Conservation (phyloP, 2,888 invertebrate species). For the Scelioninae gen. 1 region DNA sequence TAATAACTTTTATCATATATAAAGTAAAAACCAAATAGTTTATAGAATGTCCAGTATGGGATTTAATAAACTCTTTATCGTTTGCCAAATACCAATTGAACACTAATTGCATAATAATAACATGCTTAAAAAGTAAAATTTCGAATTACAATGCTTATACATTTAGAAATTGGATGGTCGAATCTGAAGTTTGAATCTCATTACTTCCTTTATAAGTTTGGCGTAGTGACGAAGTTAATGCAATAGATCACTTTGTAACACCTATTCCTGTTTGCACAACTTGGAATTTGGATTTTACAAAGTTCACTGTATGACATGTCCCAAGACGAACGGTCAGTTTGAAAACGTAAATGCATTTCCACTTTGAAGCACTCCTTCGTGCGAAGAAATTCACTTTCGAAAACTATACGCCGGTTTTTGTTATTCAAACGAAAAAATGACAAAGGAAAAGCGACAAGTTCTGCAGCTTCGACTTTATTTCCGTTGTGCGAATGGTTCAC, state of each 20-base stretch:
- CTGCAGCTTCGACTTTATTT: slow-evolving; percentile 12
- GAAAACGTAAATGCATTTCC: slow-evolving; percentile 56
- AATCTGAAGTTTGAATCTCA: slow-evolving; percentile 42
- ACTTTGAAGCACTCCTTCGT: slow-evolving; percentile 21
- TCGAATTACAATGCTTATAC: too few relatives aligned
- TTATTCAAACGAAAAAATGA: slow-evolving; percentile 39
- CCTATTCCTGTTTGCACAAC: slow-evolving; percentile 45
- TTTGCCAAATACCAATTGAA: too few relatives aligned
- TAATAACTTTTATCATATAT: too few relatives aligned
- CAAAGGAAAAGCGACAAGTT: neutral
- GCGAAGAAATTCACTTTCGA: slow-evolving; percentile 52
- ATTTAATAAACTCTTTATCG: too few relatives aligned
- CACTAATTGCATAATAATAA: too few relatives aligned
- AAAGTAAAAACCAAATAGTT: too few relatives aligned
- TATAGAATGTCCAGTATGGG: too few relatives aligned
- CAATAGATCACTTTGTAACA: slow-evolving; percentile 59
- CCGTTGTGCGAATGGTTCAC: slow-evolving; percentile 21
- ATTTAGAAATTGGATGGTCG: too few relatives aligned
- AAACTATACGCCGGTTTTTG: slow-evolving; percentile 28
- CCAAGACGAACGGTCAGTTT: slow-evolving; percentile 62
- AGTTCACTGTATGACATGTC: slow-evolving; percentile 34
- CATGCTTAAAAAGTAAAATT: too few relatives aligned
- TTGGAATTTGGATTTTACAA: slow-evolving; percentile 47
- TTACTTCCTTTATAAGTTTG: slow-evolving; percentile 49
- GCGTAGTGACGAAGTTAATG: slow-evolving; percentile 45